A percentile compares a stretch with the other conserved stretches of the same genome.
Conservation (phyloP, 2,797 vertebrate genomes). For the Manis crassicaudata region DNA sequence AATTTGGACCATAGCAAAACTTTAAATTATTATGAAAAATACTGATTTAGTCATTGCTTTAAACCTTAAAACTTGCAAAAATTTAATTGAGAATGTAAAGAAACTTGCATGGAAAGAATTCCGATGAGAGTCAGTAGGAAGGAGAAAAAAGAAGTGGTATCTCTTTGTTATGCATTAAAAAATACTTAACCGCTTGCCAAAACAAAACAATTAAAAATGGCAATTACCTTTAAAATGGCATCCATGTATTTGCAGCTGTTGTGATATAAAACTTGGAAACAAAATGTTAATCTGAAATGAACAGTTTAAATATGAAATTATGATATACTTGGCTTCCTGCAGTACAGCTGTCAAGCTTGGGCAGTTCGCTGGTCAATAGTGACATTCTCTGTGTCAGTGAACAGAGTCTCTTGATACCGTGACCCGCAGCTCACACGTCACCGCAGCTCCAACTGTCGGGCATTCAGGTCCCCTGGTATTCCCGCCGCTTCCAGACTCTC, state of each 20-base stretch:
- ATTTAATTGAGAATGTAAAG: slow-evolving; percentile 56
- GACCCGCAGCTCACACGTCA: slow-evolving; percentile 91
- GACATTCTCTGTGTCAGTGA: slow-evolving; percentile 95
- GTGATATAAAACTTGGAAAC: slow-evolving; percentile 73
- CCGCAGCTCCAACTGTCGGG: slow-evolving; percentile 93
- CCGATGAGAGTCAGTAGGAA: slow-evolving; percentile 48
- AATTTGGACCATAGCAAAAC: not conserved
- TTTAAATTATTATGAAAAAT: slow-evolving; percentile 15
- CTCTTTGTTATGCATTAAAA: slow-evolving; percentile 69
- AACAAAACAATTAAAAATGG: slow-evolving; percentile 75
- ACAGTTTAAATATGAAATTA: slow-evolving; percentile 83
- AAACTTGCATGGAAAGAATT: slow-evolving; percentile 66
- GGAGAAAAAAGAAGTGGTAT: slow-evolving; percentile 8
- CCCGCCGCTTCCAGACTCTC: slow-evolving; percentile 93
- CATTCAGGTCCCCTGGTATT: slow-evolving; percentile 91
- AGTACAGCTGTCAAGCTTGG: slow-evolving; percentile 87
- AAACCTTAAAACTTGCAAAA: not conserved
- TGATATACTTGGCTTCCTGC: slow-evolving; percentile 85
- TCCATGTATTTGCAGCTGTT: slow-evolving; percentile 65
- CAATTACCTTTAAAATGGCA: slow-evolving; percentile 71
- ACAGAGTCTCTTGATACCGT: slow-evolving; percentile 91
- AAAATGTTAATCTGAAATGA: slow-evolving; percentile 79
- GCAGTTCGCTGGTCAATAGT: slow-evolving; percentile 94
- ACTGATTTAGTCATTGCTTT: slow-evolving; percentile 45
- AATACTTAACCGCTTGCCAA: slow-evolving; percentile 70